Conservation (phyloP, 2,888 invertebrate genomes). For the Sussaba pulchella region DNA sequence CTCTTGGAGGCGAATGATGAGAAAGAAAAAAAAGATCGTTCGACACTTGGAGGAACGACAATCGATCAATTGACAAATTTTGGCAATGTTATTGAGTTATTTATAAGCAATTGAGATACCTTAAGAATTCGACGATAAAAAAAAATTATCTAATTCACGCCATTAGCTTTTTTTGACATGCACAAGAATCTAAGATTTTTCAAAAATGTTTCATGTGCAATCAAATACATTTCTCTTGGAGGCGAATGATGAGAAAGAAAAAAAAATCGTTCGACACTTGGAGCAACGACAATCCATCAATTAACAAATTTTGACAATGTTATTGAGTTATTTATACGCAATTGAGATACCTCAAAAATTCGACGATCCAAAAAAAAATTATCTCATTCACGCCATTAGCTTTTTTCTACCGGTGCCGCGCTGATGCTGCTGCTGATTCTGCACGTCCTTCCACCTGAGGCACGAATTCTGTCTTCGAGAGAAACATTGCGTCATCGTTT, state of each 20-base stretch:
- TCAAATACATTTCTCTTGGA: no score
- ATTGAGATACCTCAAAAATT: constrained; percentile 6
- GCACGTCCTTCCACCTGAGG: background rate
- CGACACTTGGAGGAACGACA: background rate
- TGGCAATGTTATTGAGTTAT: background rate
- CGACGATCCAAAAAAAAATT: background rate
- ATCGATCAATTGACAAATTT: background rate
- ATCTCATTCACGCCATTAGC: background rate
- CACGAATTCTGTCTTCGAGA: background rate
- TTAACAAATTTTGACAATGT: background rate
- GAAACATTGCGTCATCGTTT: constrained; percentile 10
- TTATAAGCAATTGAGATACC: background rate
- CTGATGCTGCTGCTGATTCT: background rate
- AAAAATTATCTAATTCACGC: background rate
- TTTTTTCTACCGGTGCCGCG: no score
- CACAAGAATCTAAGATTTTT: no score
- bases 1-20: no score
- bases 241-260: no score
- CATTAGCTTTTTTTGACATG: no score
- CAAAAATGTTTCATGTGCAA: no score
- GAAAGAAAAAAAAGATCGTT: background rate
- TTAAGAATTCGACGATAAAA: background rate
- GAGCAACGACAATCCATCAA: background rate
- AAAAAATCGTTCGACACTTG: background rate
- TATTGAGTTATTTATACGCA: background rate